A percentile compares a stretch with the other conserved stretches of the same genome.
Conservation (phyloP, 2,797 vertebrate species). For the Acipenser ruthenus region DNA sequence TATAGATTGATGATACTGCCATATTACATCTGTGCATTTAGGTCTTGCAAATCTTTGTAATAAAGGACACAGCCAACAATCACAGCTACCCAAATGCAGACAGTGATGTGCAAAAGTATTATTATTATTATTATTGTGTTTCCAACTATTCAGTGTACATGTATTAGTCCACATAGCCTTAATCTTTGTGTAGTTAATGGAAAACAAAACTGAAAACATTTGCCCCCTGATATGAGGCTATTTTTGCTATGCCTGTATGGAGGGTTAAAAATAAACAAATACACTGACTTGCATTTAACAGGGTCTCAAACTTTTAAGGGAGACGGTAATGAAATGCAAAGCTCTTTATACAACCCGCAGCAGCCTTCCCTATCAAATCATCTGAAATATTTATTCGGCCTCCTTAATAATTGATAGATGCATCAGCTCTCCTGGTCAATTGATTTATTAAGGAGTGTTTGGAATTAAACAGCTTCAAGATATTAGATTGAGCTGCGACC, state of each 20-base stretch:
- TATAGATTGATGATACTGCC: no score
- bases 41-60: no score
- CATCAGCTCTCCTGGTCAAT: slow-evolving; percentile 76
- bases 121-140: no score
- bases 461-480: slow-evolving; percentile 84
- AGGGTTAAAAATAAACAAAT: slow-evolving; percentile 4
- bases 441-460: slow-evolving; percentile 82
- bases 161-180: no score
- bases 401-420: slow-evolving; percentile 83
- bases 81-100: no score
- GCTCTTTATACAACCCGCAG: slow-evolving; percentile 62
- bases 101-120: no score
- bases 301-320: slow-evolving; percentile 72
- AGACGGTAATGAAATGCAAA: slow-evolving; percentile 75
- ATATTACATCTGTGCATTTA: no score
- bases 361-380: slow-evolving; percentile 73
- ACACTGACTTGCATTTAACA: slow-evolving; percentile 45
- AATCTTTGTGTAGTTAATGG: no score
- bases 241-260: background rate
- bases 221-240: no score
- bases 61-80: no score
- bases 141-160: no score
- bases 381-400: slow-evolving; percentile 80
- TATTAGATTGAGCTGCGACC: slow-evolving; percentile 81
- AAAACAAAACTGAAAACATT: no score